Evolutionary conservation across 1,140 invertebrate genomes (phyloP).

Genomic region (Micrasema minimum): DNA sequence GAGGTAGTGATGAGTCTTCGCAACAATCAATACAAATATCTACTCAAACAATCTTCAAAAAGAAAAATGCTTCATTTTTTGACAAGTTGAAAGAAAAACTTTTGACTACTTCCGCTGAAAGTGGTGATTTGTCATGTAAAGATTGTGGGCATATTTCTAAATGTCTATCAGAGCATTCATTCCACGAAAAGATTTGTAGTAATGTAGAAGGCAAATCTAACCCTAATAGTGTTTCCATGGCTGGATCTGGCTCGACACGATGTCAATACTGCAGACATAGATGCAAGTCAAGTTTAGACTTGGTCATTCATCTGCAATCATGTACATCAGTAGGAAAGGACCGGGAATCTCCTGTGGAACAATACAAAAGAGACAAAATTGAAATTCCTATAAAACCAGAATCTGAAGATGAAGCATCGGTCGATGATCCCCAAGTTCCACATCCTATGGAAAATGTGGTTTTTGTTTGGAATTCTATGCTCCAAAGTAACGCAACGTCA

Average conservation of each 20-base stretch:
- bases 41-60: conserved; percentile 65
- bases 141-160: conserved; percentile 84
- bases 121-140: conserved; percentile 74
- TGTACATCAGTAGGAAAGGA: conserved; percentile 64
- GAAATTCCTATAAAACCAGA: conserved; percentile 44
- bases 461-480: conserved; percentile 78
- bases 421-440: conserved; percentile 60
- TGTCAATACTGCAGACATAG: conserved; percentile 87
- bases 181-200: conserved; percentile 77
- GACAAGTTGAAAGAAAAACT: conserved; percentile 83
- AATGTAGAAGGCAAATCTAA: conserved; percentile 56
- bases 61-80: conserved; percentile 83
- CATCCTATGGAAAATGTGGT: conserved; percentile 81
- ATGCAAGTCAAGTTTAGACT: conserved; percentile 83
- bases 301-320: conserved; percentile 77
- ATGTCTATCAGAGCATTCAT: conserved; percentile 82
- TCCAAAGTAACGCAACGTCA: conserved; percentile 50
- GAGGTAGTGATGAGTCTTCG: conserved; percentile 56
- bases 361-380: conserved; percentile 50
- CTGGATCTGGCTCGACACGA: conserved; percentile 75
- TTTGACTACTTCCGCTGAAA: conserved; percentile 65
- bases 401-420: conserved; percentile 54
- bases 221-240: conserved; percentile 56
- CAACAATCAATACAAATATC: conserved; percentile 58
- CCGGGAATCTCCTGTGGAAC: conserved; percentile 51